Evolutionary conservation across 2,113 vertebrate genomes (phyloP).

Genomic region (Barbus barbus): DNA sequence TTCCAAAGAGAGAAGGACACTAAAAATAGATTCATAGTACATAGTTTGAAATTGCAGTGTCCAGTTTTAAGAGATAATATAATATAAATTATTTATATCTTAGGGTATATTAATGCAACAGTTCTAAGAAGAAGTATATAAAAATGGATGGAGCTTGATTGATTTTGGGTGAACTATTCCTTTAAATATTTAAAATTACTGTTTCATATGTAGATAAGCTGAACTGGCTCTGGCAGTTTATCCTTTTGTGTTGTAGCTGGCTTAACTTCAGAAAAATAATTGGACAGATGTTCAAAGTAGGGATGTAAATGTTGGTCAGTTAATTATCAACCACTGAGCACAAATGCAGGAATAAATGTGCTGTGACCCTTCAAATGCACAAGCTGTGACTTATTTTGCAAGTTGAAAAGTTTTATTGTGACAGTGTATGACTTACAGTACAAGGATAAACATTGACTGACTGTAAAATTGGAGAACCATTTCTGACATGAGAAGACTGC

Average conservation of each 20-base stretch:
- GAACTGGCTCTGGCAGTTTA: not conserved
- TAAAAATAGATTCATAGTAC: no score
- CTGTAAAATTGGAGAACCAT: not conserved
- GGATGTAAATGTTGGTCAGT: conserved; percentile 1
- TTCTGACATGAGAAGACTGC: not conserved
- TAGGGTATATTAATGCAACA: no score
- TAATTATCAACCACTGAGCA: conserved; percentile 7
- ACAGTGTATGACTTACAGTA: no score
- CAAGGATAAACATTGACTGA: no score
- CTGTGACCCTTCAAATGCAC: conserved; percentile 7
- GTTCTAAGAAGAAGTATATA: no score
- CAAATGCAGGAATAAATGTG: conserved; percentile 2
- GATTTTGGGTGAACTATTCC: not conserved
- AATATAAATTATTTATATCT: no score
- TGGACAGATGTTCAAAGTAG: conserved; percentile 10
- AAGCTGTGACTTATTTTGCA: not conserved
- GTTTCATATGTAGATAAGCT: conserved; percentile 8
- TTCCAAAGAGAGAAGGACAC: no score
- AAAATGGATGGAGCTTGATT: not conserved
- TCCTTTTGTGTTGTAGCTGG: not conserved
- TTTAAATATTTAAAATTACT: not conserved
- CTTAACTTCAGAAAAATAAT: conserved; percentile 18
- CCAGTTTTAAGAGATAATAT: no score
- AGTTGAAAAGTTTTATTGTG: not conserved
- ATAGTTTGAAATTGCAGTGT: no score